Base-by-base conservation (phyloP, 1,140 invertebrate species). In the Sinella curviseta region DNA sequence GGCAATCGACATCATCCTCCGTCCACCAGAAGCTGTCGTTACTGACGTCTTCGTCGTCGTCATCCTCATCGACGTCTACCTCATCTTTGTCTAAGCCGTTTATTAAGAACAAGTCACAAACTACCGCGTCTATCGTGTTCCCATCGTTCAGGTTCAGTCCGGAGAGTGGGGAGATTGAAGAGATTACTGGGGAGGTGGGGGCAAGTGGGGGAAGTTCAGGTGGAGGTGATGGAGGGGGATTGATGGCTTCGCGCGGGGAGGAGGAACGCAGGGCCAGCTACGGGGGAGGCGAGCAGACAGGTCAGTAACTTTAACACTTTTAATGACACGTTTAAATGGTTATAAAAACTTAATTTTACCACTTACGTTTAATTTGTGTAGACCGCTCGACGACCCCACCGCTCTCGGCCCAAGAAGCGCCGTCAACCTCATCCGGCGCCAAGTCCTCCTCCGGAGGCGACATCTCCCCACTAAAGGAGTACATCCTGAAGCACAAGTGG, bases 381-480 rank as follows among this genome's bases (percentile, higher is more conserved):
- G 39, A 48, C 8, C 39, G 39, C 20, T 8, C 39, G 39, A 20
- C 20, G 39, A 48, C 39, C 8, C 39, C 39, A 48, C 39, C 39
- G 20, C 20, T 48, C n/a, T n/a, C n/a, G n/a, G n/a, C n/a, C n/a
- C n/a, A n/a, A n/a, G n/a, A n/a, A n/a, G n/a, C n/a, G 39, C 39
- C 8, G 39, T 48, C 39, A 48, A 48, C 39, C 8, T 48, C 39
- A 20, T 48, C 39, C 20, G 39, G 20, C 74, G 4, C 35, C 34
- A 12, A 31, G 28, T 54, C 74, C 1, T 39, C 35, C 4, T 30
- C 8, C 8, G 60, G 60, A 35, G 82, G 82, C 30, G 82, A 82
- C 34, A 74, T 80, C 1, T 82, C 82, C 30, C 81, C 82, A n/a
- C 80, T 83, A 31, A 83, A 83, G 77, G 82, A 83, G 70, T 82